Conservation (phyloP, 2,113 vertebrate species). For the Physeter macrocephalus region DNA sequence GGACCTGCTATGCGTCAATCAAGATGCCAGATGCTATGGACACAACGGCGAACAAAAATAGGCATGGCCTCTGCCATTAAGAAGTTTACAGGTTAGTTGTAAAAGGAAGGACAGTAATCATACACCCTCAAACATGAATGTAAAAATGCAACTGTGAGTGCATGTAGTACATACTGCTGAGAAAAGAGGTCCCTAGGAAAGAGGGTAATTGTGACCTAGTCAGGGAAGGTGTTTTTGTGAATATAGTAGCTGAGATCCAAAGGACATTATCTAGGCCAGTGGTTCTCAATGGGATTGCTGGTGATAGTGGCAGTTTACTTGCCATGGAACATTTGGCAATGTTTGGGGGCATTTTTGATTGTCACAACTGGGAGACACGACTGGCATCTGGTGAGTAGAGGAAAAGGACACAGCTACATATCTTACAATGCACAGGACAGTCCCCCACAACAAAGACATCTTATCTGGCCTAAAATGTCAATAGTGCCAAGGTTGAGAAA, state of each 20-base stretch:
- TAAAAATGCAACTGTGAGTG: background rate
- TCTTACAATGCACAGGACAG: background rate
- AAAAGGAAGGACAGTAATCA: background rate
- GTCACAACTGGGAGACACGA: background rate
- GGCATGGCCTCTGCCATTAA: background rate
- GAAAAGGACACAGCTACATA: background rate
- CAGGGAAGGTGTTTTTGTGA: background rate
- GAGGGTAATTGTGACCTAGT: background rate
- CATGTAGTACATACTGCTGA: background rate
- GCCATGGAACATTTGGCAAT: background rate
- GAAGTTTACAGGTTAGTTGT: background rate
- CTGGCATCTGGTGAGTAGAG: background rate
- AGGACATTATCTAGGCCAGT: background rate
- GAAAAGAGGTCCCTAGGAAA: background rate
- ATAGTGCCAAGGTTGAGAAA: background rate
- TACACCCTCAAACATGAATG: background rate
- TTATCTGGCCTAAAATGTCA: background rate
- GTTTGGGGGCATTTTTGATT: background rate
- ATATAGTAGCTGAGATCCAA: background rate
- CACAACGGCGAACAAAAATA: background rate
- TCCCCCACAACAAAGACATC: background rate
- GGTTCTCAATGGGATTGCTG: background rate
- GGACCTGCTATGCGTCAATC: background rate
- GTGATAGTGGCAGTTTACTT: background rate
- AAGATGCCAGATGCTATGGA: background rate